Conservation (phyloP, 92 coral and sea anemone species). For the Diadumene lineata region DNA sequence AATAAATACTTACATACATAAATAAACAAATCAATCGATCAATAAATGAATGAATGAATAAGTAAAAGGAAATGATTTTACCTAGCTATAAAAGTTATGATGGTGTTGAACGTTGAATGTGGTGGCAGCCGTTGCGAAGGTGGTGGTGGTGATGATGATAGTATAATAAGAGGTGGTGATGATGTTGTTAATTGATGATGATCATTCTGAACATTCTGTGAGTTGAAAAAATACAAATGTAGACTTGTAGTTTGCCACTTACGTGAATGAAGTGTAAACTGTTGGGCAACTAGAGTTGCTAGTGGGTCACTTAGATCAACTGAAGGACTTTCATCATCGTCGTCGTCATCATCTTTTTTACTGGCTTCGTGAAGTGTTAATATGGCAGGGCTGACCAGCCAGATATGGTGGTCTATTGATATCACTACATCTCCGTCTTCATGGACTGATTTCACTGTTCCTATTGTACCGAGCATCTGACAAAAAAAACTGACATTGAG, state of each 20-base stretch:
- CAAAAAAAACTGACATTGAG: no score
- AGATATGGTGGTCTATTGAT: slow-evolving; percentile 37
- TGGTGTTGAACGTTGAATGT: background rate
- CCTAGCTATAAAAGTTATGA: background rate
- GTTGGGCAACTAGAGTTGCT: background rate
- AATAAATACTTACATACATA: no score
- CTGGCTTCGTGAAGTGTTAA: slow-evolving; percentile 34
- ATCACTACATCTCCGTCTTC: slow-evolving; percentile 34
- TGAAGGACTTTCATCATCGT: slow-evolving; percentile 5
- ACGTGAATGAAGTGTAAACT: slow-evolving; percentile 8
- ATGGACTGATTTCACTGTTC: slow-evolving; percentile 42
- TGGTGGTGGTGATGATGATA: background rate
- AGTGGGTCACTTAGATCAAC: slow-evolving; percentile 7
- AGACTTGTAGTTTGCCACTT: no score
- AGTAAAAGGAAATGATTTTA: no score
- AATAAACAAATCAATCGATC: no score
- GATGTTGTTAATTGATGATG: background rate
- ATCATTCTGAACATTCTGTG: no score
- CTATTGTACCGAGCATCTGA: slow-evolving; percentile 62
- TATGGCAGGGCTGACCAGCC: slow-evolving; percentile 51
- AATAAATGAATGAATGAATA: no score
- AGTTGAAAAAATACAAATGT: no score
- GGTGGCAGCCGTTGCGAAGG: background rate
- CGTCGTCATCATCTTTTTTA: background rate
- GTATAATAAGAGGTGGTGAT: background rate